Evolutionary conservation across 1,140 invertebrate genomes (phyloP).

Genomic region (Vanessa tameamea): DNA sequence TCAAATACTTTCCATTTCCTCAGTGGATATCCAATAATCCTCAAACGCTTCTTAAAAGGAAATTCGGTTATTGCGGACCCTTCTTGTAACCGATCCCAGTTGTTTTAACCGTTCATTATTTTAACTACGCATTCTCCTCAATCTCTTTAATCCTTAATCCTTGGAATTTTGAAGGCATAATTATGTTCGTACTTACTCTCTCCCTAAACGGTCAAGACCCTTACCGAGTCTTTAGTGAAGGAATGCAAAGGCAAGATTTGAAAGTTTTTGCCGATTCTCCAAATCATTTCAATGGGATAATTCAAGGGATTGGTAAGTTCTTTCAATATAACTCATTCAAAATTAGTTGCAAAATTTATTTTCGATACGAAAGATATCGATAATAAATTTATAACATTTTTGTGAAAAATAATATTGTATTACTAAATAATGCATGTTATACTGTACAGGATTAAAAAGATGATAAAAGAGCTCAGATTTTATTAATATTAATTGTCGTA

Average conservation of each 20-base stretch:
- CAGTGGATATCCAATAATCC: neutral
- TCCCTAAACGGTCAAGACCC: constrained; percentile 6
- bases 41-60: neutral
- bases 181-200: constrained; percentile 23
- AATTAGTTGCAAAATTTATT: neutral
- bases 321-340: neutral
- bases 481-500: too few relatives aligned
- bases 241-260: constrained; percentile 1
- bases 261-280: constrained; percentile 15
- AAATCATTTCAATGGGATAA: constrained; percentile 2
- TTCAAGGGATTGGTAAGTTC: constrained; percentile 15
- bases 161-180: constrained; percentile 23
- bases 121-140: constrained; percentile 17
- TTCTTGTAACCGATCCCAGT: constrained; percentile 10
- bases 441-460: too few relatives aligned
- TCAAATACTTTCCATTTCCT: neutral
- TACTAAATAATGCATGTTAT: too few relatives aligned
- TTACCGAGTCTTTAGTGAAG: constrained; percentile 10
- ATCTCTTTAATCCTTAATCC: constrained; percentile 22
- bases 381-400: neutral
- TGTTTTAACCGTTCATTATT: constrained; percentile 27
- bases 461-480: too few relatives aligned
- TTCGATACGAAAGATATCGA: too few relatives aligned
- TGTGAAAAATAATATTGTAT: neutral
- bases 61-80: neutral